Evolutionary conservation across 2,797 vertebrate genomes (phyloP).

Genomic region (Hylomyscus alleni): DNA sequence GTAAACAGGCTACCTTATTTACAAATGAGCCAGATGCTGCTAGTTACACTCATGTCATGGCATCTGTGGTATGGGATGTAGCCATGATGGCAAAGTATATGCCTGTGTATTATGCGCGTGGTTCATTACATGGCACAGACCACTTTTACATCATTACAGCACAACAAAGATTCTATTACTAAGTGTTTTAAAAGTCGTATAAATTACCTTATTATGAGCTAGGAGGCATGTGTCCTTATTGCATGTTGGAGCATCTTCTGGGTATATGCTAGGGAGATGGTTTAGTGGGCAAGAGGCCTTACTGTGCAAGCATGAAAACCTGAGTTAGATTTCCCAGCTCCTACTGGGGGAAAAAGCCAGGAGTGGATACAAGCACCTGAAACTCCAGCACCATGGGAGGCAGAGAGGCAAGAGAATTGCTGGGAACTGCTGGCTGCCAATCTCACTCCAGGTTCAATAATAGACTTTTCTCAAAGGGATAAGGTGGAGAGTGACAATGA

Average conservation of each 20-base stretch:
- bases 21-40: not conserved
- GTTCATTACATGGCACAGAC: rapidly evolving
- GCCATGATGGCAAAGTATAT: rapidly evolving
- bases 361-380: not conserved
- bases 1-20: not conserved
- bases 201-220: not conserved
- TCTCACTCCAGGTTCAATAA: not conserved
- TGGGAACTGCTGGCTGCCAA: not conserved
- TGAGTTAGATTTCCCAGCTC: not conserved
- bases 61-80: rapidly evolving
- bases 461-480: not conserved
- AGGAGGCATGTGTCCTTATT: no score
- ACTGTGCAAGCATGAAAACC: not conserved
- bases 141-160: not conserved
- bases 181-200: not conserved
- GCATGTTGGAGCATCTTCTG: no score
- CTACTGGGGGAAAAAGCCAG: not conserved
- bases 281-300: not conserved
- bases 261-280: not conserved
- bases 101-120: rapidly evolving
- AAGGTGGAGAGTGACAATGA: not conserved
- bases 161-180: not conserved
- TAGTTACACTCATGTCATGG: rapidly evolving
- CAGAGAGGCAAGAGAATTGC: not conserved
- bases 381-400: not conserved